Base-by-base conservation (phyloP, 2,797 vertebrate species). In the Todus mexicanus region DNA sequence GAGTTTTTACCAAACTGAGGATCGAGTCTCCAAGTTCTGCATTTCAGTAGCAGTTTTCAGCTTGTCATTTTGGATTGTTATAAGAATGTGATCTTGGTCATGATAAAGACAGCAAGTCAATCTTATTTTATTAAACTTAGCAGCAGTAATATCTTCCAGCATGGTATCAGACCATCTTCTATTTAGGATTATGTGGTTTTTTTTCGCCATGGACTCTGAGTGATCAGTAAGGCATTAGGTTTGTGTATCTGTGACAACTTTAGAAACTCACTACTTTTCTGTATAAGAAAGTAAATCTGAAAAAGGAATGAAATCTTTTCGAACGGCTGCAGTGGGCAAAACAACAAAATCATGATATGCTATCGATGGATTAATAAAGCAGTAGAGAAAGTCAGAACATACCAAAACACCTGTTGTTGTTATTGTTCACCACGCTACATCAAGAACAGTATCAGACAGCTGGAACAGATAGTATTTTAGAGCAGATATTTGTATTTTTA, bases 41-140 rank as follows among this genome's bases (percentile, higher is more conserved):
- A 57, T 71, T 59, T 88, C 84, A 65, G 70, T 25, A 87, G 59
- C 5, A 23, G 78, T 74, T 96, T 94, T 95, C 73, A 29, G 15
- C 43, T 14, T 96, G 81, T 91, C 94, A 95, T 89, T 96, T 88
- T 95, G 80, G 61, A 94, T 96, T 94, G 72, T 96, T 96, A 92
- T 85, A 97, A 93, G 91, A 95, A 85, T 84, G 40, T 81, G 96
- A 97, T 98, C 75, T 69, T 82, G 70, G 45, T 78, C 65, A 48
- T 73, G 97, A 98, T 98, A 97, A 97, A 92, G 92, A 92, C 78
- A 94, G 87, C 53, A 90, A 96, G 96, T 93, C 97, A 97, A 96
- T 98, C 94, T 96, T 82, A 93, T 94, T 98, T 98, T 97, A 98
- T 97, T 98, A 98, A 98, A 97, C 26, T 83, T 94, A 95, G 94